A percentile compares a stretch with the other conserved stretches of the same genome.
phyloP scores from a whole-genome alignment of 2,888 invertebrate species.

The Eupithecia pulchellata region DNA sequence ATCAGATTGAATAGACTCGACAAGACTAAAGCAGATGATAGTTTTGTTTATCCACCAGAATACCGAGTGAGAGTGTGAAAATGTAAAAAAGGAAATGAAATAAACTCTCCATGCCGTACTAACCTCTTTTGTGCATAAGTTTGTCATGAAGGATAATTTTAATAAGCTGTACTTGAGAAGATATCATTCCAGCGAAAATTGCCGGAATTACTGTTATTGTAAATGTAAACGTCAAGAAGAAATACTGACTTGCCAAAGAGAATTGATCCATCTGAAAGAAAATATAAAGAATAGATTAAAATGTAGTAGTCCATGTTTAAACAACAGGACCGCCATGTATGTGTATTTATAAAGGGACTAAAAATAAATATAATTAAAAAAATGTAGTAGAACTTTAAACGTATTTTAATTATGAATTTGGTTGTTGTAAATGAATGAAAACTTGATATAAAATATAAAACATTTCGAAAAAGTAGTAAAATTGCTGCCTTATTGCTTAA shows the following conservation, averaged over 20 bases:
- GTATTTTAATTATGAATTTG: too few species aligned
- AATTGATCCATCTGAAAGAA: background rate
- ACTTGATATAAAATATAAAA: too few species aligned
- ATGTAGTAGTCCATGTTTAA: too few species aligned
- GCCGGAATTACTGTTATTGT: constrained; percentile 19
- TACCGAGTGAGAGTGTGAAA: background rate
- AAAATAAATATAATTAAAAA: too few species aligned
- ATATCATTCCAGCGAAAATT: constrained; percentile 20
- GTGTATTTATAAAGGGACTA: too few species aligned
- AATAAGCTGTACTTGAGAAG: constrained; percentile 19
- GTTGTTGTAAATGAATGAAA: too few species aligned
- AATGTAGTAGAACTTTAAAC: too few species aligned
- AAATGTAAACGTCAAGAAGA: background rate
- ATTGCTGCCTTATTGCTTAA: too few species aligned
- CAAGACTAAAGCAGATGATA: too few species aligned
- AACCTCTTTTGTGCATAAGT: constrained; percentile 20
- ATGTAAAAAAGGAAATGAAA: background rate
- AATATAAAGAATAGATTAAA: background rate
- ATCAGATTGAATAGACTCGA: background rate
- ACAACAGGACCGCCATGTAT: too few species aligned
- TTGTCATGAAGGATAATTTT: constrained; percentile 28
- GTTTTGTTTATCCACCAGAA: too few species aligned
- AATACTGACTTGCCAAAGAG: background rate
- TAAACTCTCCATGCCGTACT: background rate
- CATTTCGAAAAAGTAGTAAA: too few species aligned